Evolutionary conservation across 2,113 vertebrate species (phyloP).

Genomic region (Saimiri boliviensis): DNA sequence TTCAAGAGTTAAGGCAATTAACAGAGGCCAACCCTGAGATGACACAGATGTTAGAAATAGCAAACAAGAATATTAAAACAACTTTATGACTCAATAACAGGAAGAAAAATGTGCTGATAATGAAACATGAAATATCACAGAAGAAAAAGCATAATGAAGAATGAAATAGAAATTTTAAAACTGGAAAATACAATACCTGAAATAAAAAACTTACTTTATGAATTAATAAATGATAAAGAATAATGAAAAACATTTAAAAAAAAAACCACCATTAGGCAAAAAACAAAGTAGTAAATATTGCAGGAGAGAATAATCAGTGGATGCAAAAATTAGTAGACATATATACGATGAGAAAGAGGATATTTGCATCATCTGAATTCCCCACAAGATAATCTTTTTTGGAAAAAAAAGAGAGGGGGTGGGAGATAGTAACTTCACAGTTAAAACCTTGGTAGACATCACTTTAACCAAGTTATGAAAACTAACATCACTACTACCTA

Average conservation of each 20-base stretch:
- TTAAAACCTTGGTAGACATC: neutral
- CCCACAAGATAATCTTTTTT: neutral
- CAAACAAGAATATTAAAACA: neutral
- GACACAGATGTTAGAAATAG: neutral
- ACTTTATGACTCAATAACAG: neutral
- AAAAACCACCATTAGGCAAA: neutral
- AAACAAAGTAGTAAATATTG: neutral
- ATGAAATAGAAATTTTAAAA: neutral
- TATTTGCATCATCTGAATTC: neutral
- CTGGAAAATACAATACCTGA: neutral
- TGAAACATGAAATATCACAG: neutral
- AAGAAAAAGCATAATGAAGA: neutral
- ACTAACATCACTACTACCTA: neutral
- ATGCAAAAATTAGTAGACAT: neutral
- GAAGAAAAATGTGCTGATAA: neutral
- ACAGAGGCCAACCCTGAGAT: neutral
- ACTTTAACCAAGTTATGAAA: neutral
- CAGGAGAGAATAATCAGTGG: neutral
- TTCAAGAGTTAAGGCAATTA: neutral
- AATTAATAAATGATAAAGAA: neutral
- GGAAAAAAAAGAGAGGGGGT: neutral
- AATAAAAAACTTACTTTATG: neutral
- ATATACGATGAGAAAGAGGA: neutral
- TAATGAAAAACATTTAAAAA: conserved; percentile 9
- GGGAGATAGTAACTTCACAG: neutral